phyloP scores from a whole-genome alignment of 2,888 invertebrate species.

The Escarpia spicata region DNA sequence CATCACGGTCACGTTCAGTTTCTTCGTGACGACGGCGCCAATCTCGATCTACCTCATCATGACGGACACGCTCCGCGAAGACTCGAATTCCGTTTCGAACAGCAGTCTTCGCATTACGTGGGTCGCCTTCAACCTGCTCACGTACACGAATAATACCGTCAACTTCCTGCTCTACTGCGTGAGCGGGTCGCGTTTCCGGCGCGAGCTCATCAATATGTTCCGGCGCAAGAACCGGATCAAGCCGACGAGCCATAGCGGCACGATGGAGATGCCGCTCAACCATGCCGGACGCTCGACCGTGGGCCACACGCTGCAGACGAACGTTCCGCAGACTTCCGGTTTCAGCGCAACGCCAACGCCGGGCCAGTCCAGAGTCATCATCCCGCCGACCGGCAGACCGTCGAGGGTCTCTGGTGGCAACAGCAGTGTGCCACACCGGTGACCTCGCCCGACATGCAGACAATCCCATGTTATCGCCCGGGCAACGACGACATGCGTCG shows the following conservation, averaged over 20 bases:
- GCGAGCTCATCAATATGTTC: conserved; percentile 25
- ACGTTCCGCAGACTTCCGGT: neutral
- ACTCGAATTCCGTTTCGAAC: neutral
- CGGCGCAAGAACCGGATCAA: neutral
- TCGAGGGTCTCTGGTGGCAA: neutral
- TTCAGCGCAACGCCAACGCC: neutral
- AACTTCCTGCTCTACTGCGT: conserved; percentile 39
- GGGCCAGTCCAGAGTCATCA: neutral
- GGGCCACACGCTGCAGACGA: neutral
- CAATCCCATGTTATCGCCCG: neutral
- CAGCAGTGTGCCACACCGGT: neutral
- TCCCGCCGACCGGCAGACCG: neutral
- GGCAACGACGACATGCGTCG: neutral
- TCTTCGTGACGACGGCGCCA: conserved; percentile 36
- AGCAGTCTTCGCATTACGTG: neutral
- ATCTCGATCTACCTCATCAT: conserved; percentile 31
- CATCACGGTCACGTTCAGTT: conserved; percentile 33
- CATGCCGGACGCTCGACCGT: neutral
- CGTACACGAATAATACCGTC: conserved; percentile 35
- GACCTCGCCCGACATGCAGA: neutral
- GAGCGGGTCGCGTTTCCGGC: conserved; percentile 35
- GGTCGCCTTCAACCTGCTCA: conserved; percentile 31
- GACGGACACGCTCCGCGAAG: neutral
- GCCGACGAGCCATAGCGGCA: neutral
- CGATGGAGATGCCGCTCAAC: neutral